Percentiles rank a stretch among this genome's conserved stretches.
Conservation (phyloP, 2,113 vertebrate species). For the Spermophilus dauricus region DNA sequence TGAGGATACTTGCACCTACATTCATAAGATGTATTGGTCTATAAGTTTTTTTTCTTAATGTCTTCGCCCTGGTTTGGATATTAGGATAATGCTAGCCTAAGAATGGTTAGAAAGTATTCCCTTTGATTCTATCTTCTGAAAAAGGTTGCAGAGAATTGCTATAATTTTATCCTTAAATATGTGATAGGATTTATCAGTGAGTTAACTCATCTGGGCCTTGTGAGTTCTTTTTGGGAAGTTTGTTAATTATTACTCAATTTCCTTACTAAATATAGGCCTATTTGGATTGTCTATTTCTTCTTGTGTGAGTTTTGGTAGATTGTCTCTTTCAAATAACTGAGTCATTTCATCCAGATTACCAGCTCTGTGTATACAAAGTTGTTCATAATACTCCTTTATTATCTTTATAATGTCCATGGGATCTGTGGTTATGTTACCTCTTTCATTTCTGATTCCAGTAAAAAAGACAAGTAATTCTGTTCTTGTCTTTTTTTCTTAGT, state of each 20-base stretch:
- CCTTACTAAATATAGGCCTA: not conserved
- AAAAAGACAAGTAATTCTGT: not conserved
- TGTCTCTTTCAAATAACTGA: not conserved
- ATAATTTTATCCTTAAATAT: not conserved
- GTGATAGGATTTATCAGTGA: not conserved
- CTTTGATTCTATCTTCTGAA: not conserved
- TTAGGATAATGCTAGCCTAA: not conserved
- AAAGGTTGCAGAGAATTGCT: not conserved
- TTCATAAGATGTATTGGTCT: not conserved
- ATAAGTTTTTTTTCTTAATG: not conserved
- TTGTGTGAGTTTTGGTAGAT: not conserved
- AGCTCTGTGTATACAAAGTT: not conserved
- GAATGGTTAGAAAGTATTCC: not conserved
- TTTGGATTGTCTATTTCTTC: not conserved
- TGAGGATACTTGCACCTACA: not conserved
- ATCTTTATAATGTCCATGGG: not conserved
- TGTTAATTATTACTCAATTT: not conserved
- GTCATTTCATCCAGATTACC: not conserved
- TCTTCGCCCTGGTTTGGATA: not conserved
- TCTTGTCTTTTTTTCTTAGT: not conserved
- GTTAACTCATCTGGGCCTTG: not conserved
- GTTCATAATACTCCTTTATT: not conserved
- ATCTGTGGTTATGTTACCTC: not conserved
- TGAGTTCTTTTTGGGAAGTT: not conserved
- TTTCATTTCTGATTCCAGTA: not conserved